Evolutionary conservation across 2,113 vertebrate species (phyloP).

Genomic region (Ia io): DNA sequence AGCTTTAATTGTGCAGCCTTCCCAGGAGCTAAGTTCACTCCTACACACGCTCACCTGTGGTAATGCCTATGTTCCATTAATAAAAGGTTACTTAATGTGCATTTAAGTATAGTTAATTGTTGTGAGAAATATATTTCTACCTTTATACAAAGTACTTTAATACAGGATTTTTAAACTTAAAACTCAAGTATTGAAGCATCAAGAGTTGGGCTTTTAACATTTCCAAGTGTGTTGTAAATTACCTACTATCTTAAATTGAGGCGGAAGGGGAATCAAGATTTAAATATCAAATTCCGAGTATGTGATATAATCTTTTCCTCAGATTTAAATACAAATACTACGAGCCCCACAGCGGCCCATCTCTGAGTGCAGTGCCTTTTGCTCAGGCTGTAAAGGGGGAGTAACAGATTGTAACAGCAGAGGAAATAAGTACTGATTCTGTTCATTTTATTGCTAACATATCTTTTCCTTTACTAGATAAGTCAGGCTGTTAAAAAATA

Average conservation of each 20-base stretch:
- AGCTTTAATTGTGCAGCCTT: conserved; percentile 23
- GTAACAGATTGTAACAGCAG: not conserved
- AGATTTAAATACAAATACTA: not conserved
- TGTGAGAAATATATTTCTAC: conserved; percentile 48
- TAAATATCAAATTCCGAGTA: not conserved
- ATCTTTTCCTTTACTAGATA: not conserved
- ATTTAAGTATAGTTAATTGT: conserved; percentile 55
- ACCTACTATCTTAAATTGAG: conserved; percentile 6
- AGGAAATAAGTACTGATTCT: conserved; percentile 8
- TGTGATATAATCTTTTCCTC: not conserved
- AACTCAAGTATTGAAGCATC: conserved; percentile 23
- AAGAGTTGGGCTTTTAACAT: not conserved
- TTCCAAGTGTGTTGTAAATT: conserved; percentile 40
- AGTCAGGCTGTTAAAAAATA: not conserved
- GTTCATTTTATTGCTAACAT: conserved; percentile 23
- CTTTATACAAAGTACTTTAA: conserved; percentile 33
- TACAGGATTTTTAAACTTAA: conserved; percentile 24
- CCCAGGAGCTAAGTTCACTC: not conserved
- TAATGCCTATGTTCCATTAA: conserved; percentile 28
- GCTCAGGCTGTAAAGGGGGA: not conserved
- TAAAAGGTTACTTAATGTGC: conserved; percentile 45
- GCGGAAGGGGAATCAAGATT: not conserved
- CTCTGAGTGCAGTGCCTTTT: not conserved
- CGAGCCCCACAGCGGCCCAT: not conserved
- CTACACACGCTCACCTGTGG: not conserved